Evolutionary conservation across 2,888 invertebrate genomes (phyloP).

Genomic region (Sericinus montela): DNA sequence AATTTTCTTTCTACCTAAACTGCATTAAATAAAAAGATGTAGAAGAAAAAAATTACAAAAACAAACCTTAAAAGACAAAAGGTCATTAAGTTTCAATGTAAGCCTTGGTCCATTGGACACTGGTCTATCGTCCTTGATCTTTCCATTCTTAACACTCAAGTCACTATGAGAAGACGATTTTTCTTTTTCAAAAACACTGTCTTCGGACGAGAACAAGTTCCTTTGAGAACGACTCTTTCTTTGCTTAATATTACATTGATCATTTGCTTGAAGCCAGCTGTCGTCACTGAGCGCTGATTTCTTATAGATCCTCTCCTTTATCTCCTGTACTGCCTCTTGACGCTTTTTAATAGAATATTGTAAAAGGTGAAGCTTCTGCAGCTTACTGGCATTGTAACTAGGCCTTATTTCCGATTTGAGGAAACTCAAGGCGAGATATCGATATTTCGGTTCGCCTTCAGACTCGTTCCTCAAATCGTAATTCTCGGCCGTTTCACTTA

Average conservation of each 20-base stretch:
- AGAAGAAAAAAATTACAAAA: neutral
- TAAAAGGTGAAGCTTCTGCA: constrained; percentile 83
- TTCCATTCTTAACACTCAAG: constrained; percentile 50
- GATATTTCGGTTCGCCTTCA: constrained; percentile 58
- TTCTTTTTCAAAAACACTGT: constrained; percentile 40
- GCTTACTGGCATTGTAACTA: constrained; percentile 85
- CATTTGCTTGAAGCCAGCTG: constrained; percentile 36
- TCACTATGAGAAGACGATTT: constrained; percentile 48
- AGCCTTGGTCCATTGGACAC: constrained; percentile 61
- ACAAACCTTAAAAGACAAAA: constrained; percentile 68
- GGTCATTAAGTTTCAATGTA: constrained; percentile 67
- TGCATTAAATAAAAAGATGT: neutral
- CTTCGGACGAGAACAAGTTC: constrained; percentile 57
- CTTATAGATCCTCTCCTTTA: constrained; percentile 67
- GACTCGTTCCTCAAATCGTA: constrained; percentile 64
- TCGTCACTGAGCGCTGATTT: constrained; percentile 59
- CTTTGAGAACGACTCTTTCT: constrained; percentile 55
- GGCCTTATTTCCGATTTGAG: constrained; percentile 82
- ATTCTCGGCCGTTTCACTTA: constrained; percentile 71
- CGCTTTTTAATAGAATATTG: constrained; percentile 86
- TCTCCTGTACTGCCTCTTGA: constrained; percentile 80
- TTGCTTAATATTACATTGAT: constrained; percentile 36
- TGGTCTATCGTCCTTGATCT: constrained; percentile 48
- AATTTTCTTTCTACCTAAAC: too few species aligned
- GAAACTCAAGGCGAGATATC: constrained; percentile 72